Base-by-base conservation (phyloP, 2,113 vertebrate genomes). In the Albula goreensis region DNA sequence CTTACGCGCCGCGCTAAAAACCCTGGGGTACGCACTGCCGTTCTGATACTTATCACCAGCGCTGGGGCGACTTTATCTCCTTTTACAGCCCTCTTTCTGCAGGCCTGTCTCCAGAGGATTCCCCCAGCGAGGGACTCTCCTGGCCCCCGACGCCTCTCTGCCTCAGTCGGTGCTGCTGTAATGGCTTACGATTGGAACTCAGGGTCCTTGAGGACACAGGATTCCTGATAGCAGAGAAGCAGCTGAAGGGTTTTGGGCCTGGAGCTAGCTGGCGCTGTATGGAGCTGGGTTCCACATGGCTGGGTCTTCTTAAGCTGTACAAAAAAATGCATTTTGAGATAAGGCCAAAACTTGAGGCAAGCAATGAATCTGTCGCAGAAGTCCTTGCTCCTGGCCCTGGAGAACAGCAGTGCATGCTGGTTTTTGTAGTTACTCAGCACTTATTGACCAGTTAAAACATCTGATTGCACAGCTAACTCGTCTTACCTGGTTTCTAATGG, bases 21-120 rank as follows among this genome's bases (percentile, higher is more conserved):
- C 83, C 83, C 66, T 1, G n/a, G 83, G 51, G 50, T 53, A 51
- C 74, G 19, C 9, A 19, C 83, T 74, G 83, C 51, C 51, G 70
- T 74, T 78, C 31, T 84, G 83, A 70, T 84, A 84, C 83, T 77
- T 74, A 84, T 84, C 83, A 84, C 50, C n/a, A 22, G 22, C 9
- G 70, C 49, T 12, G 19, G 31, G 19, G n/a, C 50, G 50, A 50
- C 25, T 51, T 83, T 81, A 60, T 84, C 83, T 84, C 56, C 51
- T 84, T 84, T 84, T 74, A 70, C 50, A 77, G 50, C 41, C 66
- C 52, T 50, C 70, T 19, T 41, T 51, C 41, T 50, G 7, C 60
- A 49, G 50, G 22, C 25, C n/a, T 11, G 78, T 78, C 25, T 52
- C 83, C 50, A 17, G 48, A 78, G 49, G 70, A 12, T 84, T 77